Evolutionary conservation across 2,888 invertebrate species (phyloP).

Genomic region (Drosophila demipolita): DNA sequence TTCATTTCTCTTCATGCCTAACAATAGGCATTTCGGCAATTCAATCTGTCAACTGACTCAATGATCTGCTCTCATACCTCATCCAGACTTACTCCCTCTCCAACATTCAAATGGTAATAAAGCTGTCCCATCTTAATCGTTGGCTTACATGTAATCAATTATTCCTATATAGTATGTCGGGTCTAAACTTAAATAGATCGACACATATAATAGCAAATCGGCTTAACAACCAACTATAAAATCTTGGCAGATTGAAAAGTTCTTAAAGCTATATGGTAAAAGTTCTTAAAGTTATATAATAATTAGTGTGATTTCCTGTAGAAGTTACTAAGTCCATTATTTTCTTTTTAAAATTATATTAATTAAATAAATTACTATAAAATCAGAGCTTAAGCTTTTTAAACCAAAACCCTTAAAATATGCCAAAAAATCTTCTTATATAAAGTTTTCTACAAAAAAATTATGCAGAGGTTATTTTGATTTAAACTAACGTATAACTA

Average conservation of each 20-base stretch:
- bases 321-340: neutral
- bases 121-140: neutral
- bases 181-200: no score
- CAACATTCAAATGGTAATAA: neutral
- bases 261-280: neutral
- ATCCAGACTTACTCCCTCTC: neutral
- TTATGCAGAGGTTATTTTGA: neutral
- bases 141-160: neutral
- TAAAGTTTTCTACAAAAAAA: neutral
- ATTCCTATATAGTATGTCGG: neutral
- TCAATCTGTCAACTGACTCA: slow-evolving; percentile 29
- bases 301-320: neutral
- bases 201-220: neutral
- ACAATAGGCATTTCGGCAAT: slow-evolving; percentile 20
- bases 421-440: neutral
- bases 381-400: no score
- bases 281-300: neutral
- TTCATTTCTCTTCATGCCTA: slow-evolving; percentile 3
- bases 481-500: neutral
- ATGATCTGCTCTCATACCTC: neutral
- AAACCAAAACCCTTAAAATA: no score
- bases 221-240: neutral
- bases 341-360: neutral
- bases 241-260: neutral
- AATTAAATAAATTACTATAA: neutral